Conservation (phyloP, 2,797 vertebrate genomes). For the Sebastolobus alascanus region DNA sequence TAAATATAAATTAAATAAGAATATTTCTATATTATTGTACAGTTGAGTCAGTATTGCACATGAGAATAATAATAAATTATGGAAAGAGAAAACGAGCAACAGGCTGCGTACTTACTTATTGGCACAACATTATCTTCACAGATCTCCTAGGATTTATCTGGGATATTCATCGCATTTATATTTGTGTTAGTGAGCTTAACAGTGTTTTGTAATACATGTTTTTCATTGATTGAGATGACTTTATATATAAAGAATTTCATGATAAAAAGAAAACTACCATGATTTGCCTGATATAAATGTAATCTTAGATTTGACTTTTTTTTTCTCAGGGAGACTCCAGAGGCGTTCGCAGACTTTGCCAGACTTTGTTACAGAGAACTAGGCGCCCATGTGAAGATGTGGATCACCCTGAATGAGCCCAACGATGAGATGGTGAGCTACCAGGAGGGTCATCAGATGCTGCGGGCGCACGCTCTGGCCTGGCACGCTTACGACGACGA, state of each 20-base stretch:
- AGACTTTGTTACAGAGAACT: conserved; percentile 91
- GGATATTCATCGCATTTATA: too few species aligned
- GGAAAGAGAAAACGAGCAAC: too few species aligned
- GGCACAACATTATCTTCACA: neutral
- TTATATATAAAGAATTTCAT: neutral
- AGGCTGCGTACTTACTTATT: neutral
- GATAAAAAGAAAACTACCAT: neutral
- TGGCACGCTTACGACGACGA: conserved; percentile 91
- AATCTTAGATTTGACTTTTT: neutral
- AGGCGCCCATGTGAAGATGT: conserved; percentile 91
- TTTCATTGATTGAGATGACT: neutral
- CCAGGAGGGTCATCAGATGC: conserved; percentile 90
- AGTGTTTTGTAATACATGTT: neutral
- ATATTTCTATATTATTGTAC: too few species aligned
- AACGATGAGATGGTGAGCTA: conserved; percentile 90
- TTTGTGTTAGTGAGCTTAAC: neutral
- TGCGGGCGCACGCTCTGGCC: conserved; percentile 91
- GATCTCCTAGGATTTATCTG: neutral
- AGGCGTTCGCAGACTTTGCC: conserved; percentile 92
- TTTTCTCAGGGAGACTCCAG: conserved; percentile 78
- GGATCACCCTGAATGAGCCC: conserved; percentile 96
- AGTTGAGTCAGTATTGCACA: too few species aligned
- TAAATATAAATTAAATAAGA: too few species aligned
- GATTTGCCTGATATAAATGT: neutral
- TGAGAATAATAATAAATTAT: too few species aligned